Base-by-base conservation (phyloP, 2,888 invertebrate genomes). In the Microctonus aethiopoides region DNA sequence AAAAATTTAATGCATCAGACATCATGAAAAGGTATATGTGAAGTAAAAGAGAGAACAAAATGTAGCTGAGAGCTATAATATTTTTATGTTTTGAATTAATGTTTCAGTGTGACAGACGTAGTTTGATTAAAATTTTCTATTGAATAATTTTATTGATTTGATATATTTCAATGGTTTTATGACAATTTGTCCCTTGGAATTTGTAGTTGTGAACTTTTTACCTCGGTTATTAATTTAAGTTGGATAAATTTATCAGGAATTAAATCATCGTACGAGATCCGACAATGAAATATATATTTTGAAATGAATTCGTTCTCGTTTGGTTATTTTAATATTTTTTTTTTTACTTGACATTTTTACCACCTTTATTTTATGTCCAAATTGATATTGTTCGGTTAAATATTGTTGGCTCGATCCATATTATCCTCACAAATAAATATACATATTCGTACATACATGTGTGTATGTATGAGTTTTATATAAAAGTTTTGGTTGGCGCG, bases 401-500 rank as follows among this genome's bases (percentile, higher is more conserved):
- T 32, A 34, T 10, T 34, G 7, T 57, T 57, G 2, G 7, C 1
- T 10, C 16, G 20, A 16, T 32, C 34, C n/a, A 34, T 57, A 10
- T 24, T 57, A 57, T n/a, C 16, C 46, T 7, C 10, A 10, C 2
- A 29, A 57, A 24, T 54, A 5, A 10, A 54, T 11, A 24, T 26
- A 54, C 13, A 54, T 24, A 10, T 6, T 4, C 16, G 34, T 57
- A 3, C 29, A 57, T 34, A 16, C 6, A 39, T 26, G 10, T 56
- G 26, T 5, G 13, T 10, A n/a, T 22, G 32, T 52, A 63, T 22
- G 24, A 29, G 22, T 29, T 54, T n/a, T 9, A 54, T 65, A 41
- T 36, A 36, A 56, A 65, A 65, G 36, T 65, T 65, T 65, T 34
- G 36, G 56, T 39, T 54, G 65, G 24, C 56, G 36, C 56, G 54